Conservation (phyloP, 2,113 vertebrate genomes). For the Taurulus bubalis region DNA sequence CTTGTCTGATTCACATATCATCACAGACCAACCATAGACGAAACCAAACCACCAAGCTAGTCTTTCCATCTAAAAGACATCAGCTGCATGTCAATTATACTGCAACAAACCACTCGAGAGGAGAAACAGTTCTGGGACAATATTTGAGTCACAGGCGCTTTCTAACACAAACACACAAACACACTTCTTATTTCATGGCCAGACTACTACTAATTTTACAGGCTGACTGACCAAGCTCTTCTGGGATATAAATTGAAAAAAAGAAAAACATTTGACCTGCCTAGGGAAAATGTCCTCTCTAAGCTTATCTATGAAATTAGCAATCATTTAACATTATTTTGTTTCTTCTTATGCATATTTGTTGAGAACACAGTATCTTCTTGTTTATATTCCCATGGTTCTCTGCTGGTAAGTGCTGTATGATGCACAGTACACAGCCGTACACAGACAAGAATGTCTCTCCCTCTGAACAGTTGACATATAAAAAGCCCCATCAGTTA, state of each 20-base stretch:
- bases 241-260: constrained; percentile 44
- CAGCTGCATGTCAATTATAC: constrained; percentile 73
- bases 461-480: constrained; percentile 4
- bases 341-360: constrained; percentile 15
- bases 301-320: constrained; percentile 34
- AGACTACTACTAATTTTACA: constrained; percentile 57
- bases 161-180: constrained; percentile 31
- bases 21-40: constrained; percentile 54
- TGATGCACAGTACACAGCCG: not conserved
- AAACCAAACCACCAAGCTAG: constrained; percentile 64
- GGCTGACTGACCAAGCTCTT: not conserved
- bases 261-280: constrained; percentile 47
- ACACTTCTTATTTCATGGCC: constrained; percentile 41
- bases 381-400: constrained; percentile 5
- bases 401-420: not conserved
- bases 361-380: not conserved
- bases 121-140: constrained; percentile 31
- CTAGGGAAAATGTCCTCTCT: constrained; percentile 24
- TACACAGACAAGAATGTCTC: not conserved
- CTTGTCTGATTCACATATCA: constrained; percentile 68
- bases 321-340: constrained; percentile 34
- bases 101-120: constrained; percentile 56
- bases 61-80: constrained; percentile 65
- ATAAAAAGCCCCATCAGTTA: constrained; percentile 1
- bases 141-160: constrained; percentile 44